These are phyloP conservation scores for Pterois miles DNA, from an alignment of 2,797 vertebrate species.

Conservation along the genomic window DNA sequence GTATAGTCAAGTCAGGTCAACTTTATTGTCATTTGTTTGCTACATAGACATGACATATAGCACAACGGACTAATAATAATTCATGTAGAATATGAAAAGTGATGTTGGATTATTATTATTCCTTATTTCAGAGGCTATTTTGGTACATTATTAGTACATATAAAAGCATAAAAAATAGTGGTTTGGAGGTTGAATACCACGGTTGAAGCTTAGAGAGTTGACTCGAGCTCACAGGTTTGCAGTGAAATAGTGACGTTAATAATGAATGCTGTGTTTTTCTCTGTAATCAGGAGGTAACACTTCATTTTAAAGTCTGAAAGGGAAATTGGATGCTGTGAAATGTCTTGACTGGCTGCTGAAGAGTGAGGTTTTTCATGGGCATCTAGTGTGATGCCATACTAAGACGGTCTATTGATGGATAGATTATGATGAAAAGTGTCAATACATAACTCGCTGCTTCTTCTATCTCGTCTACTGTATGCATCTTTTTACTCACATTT, in stretches of 20 bases:
- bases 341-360: slow-evolving; percentile 19
- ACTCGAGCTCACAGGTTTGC: background rate
- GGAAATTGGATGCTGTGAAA: slow-evolving; percentile 5
- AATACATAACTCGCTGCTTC: background rate
- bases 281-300: background rate
- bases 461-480: background rate
- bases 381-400: background rate
- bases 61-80: too few species aligned
- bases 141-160: too few species aligned
- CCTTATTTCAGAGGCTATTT: too few species aligned
- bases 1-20: too few species aligned
- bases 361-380: background rate
- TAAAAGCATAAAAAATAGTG: too few species aligned
- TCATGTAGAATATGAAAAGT: too few species aligned
- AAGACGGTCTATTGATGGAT: slow-evolving; percentile 14
- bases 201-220: background rate
- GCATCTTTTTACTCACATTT: background rate
- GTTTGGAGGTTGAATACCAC: too few species aligned
- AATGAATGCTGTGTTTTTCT: slow-evolving; percentile 10
- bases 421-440: background rate
- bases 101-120: too few species aligned
- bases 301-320: slow-evolving; percentile 5
- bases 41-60: too few species aligned
- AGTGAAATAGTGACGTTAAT: slow-evolving; percentile 28
- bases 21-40: too few species aligned